These are phyloP conservation scores for Ophion slaviceki DNA, from an alignment of 2,888 invertebrate species.

Conservation along the genomic window DNA sequence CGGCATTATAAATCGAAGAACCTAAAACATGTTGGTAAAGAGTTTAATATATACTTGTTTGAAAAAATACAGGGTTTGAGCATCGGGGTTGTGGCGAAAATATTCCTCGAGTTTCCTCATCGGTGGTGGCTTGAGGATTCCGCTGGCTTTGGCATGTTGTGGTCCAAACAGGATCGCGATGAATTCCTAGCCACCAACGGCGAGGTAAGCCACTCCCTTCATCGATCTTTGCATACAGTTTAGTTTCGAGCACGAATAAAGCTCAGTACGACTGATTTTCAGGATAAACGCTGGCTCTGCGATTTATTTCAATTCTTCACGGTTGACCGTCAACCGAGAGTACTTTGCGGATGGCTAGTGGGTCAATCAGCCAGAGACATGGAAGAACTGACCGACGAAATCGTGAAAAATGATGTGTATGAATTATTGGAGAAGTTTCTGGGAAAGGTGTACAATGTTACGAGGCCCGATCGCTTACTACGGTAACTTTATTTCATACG, in stretches of 20 bases:
- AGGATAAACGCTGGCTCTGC: slow-evolving; percentile 86
- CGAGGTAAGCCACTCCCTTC: slow-evolving; percentile 69
- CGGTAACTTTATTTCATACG: slow-evolving; percentile 81
- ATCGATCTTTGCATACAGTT: not conserved
- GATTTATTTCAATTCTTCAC: slow-evolving; percentile 89
- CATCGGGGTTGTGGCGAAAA: slow-evolving; percentile 88
- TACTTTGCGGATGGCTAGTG: slow-evolving; percentile 90
- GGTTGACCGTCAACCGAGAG: slow-evolving; percentile 86
- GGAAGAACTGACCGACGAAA: slow-evolving; percentile 86
- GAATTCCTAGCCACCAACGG: slow-evolving; percentile 81
- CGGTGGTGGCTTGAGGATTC: slow-evolving; percentile 87
- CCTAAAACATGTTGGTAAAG: not conserved
- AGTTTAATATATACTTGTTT: slow-evolving; percentile 21
- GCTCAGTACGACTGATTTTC: slow-evolving; percentile 44
- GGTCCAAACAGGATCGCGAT: slow-evolving; percentile 85
- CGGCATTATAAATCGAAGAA: too few relatives aligned
- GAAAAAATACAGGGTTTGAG: slow-evolving; percentile 84
- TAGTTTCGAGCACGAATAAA: not conserved
- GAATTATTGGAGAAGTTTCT: slow-evolving; percentile 85
- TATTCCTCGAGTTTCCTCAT: slow-evolving; percentile 88
- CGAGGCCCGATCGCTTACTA: slow-evolving; percentile 84
- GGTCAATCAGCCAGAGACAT: slow-evolving; percentile 87
- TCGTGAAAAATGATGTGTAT: slow-evolving; percentile 85
- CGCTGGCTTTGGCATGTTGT: slow-evolving; percentile 85
- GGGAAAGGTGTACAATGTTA: slow-evolving; percentile 84